Percentiles rank a stretch among this genome's conserved stretches.
phyloP scores from a whole-genome alignment of 2,888 invertebrate genomes.

The Galerucella calmariensis region DNA sequence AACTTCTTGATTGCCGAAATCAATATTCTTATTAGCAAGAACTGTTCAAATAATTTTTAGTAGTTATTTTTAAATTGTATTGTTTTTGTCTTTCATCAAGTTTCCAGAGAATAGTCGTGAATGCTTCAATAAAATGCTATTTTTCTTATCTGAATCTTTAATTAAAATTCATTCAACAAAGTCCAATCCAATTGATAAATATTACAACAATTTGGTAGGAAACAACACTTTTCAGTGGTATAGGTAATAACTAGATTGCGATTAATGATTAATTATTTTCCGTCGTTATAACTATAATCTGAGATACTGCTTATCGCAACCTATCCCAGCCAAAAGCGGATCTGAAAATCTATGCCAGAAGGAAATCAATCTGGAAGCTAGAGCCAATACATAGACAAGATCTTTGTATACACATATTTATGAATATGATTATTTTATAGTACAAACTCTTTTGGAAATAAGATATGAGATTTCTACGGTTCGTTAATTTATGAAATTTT shows the following conservation, averaged over 20 bases:
- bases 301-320: slow-evolving; percentile 42
- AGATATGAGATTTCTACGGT: neutral
- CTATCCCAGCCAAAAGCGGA: slow-evolving; percentile 35
- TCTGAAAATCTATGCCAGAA: slow-evolving; percentile 15
- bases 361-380: neutral
- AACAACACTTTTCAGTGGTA: slow-evolving; percentile 57
- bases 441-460: too few species aligned
- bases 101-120: too few species aligned
- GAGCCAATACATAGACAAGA: neutral
- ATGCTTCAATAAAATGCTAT: too few species aligned
- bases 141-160: slow-evolving; percentile 49
- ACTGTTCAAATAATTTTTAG: too few species aligned
- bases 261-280: slow-evolving; percentile 37
- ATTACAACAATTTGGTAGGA: slow-evolving; percentile 63
- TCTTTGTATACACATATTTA: neutral
- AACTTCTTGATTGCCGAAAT: too few species aligned
- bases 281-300: slow-evolving; percentile 17
- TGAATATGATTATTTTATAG: neutral
- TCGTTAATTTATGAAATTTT: neutral
- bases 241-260: slow-evolving; percentile 41
- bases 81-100: too few species aligned
- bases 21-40: too few species aligned
- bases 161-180: slow-evolving; percentile 64
- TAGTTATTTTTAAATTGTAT: too few species aligned
- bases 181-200: slow-evolving; percentile 66